Base-by-base conservation (phyloP, 2,113 vertebrate species). In the Lepus europaeus region DNA sequence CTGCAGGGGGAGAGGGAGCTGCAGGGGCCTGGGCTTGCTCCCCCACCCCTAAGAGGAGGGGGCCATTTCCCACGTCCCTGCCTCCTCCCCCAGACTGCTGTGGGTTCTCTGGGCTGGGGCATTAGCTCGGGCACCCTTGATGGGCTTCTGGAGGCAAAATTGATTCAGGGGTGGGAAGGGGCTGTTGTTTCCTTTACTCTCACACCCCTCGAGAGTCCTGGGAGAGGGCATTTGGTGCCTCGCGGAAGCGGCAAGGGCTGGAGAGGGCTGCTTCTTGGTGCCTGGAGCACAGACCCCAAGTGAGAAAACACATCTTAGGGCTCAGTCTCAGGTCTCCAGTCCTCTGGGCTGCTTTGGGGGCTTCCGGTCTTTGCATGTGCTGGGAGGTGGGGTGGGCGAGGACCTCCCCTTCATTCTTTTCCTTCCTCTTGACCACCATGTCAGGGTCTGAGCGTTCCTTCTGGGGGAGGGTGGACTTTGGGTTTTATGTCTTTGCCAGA, bases 1-100 rank as follows among this genome's bases (percentile, higher is more conserved):
- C 91, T 95, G 90, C 86, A 95, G 92, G 95, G 59, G 61, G 92
- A 85, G 61, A 96, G 91, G 90, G 70, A 81, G 88, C 95, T 29
- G 72, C 49, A 20, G 93, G 93, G 79, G 74, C 70, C 68, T 56
- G 61, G 92, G 79, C 80, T 91, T 11, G 73, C 68, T 59, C 84
- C 69, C 79, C 73, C 63, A 73, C 83, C 85, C 53, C 87, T 69
- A 72, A 93, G 85, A 93, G 80, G 77, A 93, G 64, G 83, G 83
- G 72, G 56, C 39, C 73, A 27, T 78, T 90, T 78, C 96, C 69
- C 77, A 19, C 2, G 53, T 53, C 69, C 88, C 84, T 90, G 92
- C 73, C 79, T 88, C 61, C 61, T 56, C 87, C 80, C 56, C 61
- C 5, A 39, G 36, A 79, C 82, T 87, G 77, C 56, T 68, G 39